Evolutionary conservation across 2,113 vertebrate genomes (phyloP).

Genomic region (Pygoscelis antarcticus): DNA sequence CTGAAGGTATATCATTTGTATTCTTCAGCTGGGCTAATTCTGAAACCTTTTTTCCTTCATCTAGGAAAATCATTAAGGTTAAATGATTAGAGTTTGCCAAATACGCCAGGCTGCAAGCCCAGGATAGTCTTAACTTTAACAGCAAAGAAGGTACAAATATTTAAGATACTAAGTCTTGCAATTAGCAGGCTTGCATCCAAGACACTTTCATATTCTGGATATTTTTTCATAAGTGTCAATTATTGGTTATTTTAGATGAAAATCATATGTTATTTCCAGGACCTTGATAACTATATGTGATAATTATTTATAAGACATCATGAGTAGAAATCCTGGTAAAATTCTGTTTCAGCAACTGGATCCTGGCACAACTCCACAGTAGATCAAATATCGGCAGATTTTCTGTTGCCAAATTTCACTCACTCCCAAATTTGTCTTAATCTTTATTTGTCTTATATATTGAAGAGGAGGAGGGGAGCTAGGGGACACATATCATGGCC

Average conservation of each 20-base stretch:
- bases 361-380: not conserved
- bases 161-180: conserved; percentile 10
- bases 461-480: not conserved
- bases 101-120: not conserved
- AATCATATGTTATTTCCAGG: conserved; percentile 42
- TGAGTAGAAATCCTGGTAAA: not conserved
- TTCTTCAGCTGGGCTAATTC: not conserved
- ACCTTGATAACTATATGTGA: conserved; percentile 33
- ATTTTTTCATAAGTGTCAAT: conserved; percentile 17
- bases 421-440: not conserved
- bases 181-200: conserved; percentile 7
- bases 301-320: conserved; percentile 36
- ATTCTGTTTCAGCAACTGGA: not conserved
- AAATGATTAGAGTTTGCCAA: conserved; percentile 12
- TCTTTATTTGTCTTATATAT: not conserved
- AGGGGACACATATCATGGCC: not conserved
- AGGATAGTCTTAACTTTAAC: not conserved
- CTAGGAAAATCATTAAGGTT: not conserved
- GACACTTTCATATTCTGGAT: not conserved
- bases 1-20: not conserved
- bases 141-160: conserved; percentile 10
- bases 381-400: not conserved
- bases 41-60: not conserved
- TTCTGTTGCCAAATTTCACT: not conserved
- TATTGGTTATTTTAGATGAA: conserved; percentile 36